Conservation (phyloP, 2,113 vertebrate species). For the Phasianus colchicus region DNA sequence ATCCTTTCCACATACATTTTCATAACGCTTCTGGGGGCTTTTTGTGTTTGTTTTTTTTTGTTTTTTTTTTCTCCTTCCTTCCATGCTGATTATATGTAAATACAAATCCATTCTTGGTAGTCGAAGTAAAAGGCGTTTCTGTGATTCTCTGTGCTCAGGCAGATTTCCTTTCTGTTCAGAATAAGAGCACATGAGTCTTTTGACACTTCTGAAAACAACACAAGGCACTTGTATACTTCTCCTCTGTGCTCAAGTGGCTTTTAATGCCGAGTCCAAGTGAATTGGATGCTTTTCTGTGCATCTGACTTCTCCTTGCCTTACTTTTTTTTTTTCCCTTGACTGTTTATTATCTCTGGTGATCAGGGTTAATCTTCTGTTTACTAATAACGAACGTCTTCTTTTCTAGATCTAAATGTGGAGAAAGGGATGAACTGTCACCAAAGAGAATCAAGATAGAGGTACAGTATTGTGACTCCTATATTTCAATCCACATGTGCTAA, state of each 20-base stretch:
- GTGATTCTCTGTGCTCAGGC: neutral
- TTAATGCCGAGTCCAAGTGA: neutral
- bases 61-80: neutral
- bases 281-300: neutral
- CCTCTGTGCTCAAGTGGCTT: neutral
- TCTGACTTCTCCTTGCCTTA: neutral
- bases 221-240: neutral
- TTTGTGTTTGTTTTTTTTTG: neutral
- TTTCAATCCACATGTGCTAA: conserved; percentile 24
- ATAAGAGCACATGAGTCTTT: neutral
- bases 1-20: neutral
- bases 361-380: neutral
- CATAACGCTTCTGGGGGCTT: neutral
- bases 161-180: neutral
- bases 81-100: neutral
- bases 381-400: neutral
- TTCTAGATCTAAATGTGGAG: conserved; percentile 90
- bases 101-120: neutral
- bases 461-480: conserved; percentile 32
- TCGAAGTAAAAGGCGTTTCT: neutral
- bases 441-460: conserved; percentile 98
- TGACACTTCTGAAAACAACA: neutral
- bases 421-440: conserved; percentile 93
- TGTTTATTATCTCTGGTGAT: neutral
- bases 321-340: neutral